Evolutionary conservation across 2,888 invertebrate species (phyloP), one percentile per base, ranked within the genome.

Genomic region (Apodemia mormo): DNA sequence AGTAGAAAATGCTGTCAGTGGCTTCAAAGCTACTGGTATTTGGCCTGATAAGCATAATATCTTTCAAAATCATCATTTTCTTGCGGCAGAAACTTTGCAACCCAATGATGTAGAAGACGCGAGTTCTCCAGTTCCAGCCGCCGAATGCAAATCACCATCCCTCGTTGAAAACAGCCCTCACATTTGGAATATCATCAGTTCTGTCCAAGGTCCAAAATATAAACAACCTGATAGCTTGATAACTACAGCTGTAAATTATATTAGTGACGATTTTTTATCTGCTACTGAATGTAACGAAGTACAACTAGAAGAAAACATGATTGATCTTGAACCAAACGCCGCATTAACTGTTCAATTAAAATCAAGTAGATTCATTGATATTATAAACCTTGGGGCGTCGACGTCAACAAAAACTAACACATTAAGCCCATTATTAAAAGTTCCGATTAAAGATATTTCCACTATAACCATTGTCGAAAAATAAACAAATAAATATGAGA

Each of bases 351-450:
- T 52, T 14, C 52, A 52, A 52, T 52, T 52, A 52, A 52, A n/a
- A n/a, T n/a, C 52, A 52, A 52, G n/a, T n/a, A 52, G 52, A n/a
- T 52, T 9, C 52, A 52, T n/a, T 52, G n/a, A 52, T 52, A 52
- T 52, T 52, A 0, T 52, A 5, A 52, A 52, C n/a, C n/a, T 52
- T 52, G 52, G 52, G 14, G 52, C n/a, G 14, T 52, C 72, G 84
- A 83, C 70, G 82, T 83, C 86, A 86, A 76, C 0, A 71, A 77
- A 14, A 40, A 66, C 22, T 43, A 64, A 64, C 64, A 61, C 30
- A 61, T 61, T 61, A 7, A 37, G 4, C 64, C 30, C 4, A 10
- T 8, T 8, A 5, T 52, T 8, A 52, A n/a, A n/a, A 49, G 52
- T 52, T 52, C n/a, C 52, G 52, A 52, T 52, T n/a, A n/a, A 52